Base-by-base conservation (phyloP, 2,113 vertebrate genomes). In the Sigmodon hispidus region DNA sequence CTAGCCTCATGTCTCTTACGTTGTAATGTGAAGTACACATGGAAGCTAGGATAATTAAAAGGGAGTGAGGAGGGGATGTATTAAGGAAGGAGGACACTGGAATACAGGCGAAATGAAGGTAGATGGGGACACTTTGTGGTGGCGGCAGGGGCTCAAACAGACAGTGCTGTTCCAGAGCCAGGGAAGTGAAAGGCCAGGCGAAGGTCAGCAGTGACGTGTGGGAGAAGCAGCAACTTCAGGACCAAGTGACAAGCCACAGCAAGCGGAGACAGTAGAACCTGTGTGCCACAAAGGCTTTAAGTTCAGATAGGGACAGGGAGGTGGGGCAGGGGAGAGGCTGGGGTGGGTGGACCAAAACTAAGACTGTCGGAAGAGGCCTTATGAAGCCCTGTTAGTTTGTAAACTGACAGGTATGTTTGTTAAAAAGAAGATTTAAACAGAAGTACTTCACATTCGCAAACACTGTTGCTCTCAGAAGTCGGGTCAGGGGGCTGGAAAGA, bases 161-260 rank as follows among this genome's bases (percentile, higher is more conserved):
- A 0, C 16, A 59, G n/a, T 52, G 16, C 40, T 43, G 40, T 1
- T 3, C 0, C 45, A 1, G 7, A 40, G 57, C 26, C 19, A 15
- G 80, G 59, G 57, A 63, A 19, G 3, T 29, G 40, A 63, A 40
- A 55, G n/a, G 57, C 24, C 15, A 5, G n/a, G 26, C 52, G 26
- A 16, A 9, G 79, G 79, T 2, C 8, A 12, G 24, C 77, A 17
- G 22, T 29, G 26, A 31, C 26, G 57, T 61, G 24, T 45, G 26
- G 7, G 1, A 5, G 36, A 57, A 16, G 79, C 34, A 36, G 50
- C 76, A 50, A 36, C 76, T 34, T 7, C 19, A 31, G 80, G 61
- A 43, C 24, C 57, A 83, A 43, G 26, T 43, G 57, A 83, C 43
- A 16, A 43, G 29, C 2, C 17, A 40, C 12, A 59, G 55, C 22